A percentile compares a stretch with the other conserved stretches of the same genome.
Evolutionary conservation across 1,140 invertebrate species (phyloP).

Genomic region (Riptortus pedestris): DNA sequence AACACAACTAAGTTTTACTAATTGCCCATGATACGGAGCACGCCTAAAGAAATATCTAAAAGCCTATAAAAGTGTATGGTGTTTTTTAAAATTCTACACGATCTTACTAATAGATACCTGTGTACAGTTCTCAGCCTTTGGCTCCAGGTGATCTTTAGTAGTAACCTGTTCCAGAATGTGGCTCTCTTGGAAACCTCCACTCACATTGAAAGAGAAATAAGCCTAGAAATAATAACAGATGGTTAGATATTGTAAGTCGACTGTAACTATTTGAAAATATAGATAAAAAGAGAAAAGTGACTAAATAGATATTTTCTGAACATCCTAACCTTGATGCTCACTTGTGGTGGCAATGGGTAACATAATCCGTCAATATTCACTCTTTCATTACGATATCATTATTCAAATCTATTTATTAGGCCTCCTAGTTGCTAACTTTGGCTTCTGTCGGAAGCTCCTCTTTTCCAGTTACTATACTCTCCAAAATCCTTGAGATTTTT

Average conservation of each 20-base stretch:
- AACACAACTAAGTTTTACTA: conserved; percentile 17
- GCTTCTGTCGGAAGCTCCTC: too few relatives aligned
- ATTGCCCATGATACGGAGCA: conserved; percentile 27
- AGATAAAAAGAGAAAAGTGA: neutral
- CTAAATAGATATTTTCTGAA: too few relatives aligned
- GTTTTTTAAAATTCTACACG: conserved; percentile 49
- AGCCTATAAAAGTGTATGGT: conserved; percentile 15
- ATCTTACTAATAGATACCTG: conserved; percentile 46
- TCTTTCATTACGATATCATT: too few relatives aligned
- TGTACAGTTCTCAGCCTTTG: conserved; percentile 76
- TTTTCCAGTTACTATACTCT: too few relatives aligned
- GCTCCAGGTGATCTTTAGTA: conserved; percentile 71
- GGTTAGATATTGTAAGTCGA: neutral
- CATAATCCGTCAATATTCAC: too few relatives aligned
- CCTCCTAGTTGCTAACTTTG: too few relatives aligned
- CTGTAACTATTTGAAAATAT: neutral
- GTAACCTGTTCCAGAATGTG: conserved; percentile 73
- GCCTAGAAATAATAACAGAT: conserved; percentile 41
- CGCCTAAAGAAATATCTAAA: neutral
- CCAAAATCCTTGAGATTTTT: too few relatives aligned
- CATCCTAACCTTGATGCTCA: too few relatives aligned
- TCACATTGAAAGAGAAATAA: conserved; percentile 69
- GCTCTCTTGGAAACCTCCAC: conserved; percentile 84
- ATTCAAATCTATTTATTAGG: too few relatives aligned
- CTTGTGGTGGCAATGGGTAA: too few relatives aligned